Base-by-base conservation (phyloP, 2,797 vertebrate genomes). In the Dallia pectoralis region DNA sequence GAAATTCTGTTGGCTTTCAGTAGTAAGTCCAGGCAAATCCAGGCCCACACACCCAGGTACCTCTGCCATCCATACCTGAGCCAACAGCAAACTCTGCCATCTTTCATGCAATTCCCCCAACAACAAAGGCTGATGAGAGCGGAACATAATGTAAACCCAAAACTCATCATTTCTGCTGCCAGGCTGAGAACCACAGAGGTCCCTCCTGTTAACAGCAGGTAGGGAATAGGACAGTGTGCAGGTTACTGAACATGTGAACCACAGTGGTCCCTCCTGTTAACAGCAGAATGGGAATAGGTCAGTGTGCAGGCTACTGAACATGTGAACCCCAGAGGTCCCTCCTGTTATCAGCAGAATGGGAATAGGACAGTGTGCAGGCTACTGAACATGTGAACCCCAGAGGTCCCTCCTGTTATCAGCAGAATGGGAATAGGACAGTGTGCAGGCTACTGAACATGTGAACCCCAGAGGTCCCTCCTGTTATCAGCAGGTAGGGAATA, bases 101-200 rank as follows among this genome's bases (percentile, higher is more conserved):
- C 53, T 14, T 19, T 49, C 30, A 27, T 47, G 65, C 64, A 47
- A 72, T 56, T 76, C 40, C 69, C 36, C 5, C 67, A 70, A 16
- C 33, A 70, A 62, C 63, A 59, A 32, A 27, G 30, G 51, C 65
- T 59, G 53, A 32, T 15, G 51, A 47, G 18, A 61, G 48, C 33
- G 30, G 19, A 67, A 48, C 12, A 67, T 30, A 72, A 49, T 51
- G 63, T 29, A 53, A 63, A 62, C 30, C 29, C 67, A 69, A 48
- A 63, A 49, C 48, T 16, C 29, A 36, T 67, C 15, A 22, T 61
- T 59, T 62, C 53, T 11, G 32, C 12, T 30, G 48, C 56, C 65
- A 72, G 44, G 27, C 70, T 64, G 19, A 19, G 67, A 70, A 67
- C 51, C 48, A 53, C 29, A 47, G 73, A 56, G 59, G 36, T 48